Evolutionary conservation across 2,113 vertebrate species (phyloP), one percentile per base, ranked within the genome.

Genomic region (Phalacrocorax aristotelis): DNA sequence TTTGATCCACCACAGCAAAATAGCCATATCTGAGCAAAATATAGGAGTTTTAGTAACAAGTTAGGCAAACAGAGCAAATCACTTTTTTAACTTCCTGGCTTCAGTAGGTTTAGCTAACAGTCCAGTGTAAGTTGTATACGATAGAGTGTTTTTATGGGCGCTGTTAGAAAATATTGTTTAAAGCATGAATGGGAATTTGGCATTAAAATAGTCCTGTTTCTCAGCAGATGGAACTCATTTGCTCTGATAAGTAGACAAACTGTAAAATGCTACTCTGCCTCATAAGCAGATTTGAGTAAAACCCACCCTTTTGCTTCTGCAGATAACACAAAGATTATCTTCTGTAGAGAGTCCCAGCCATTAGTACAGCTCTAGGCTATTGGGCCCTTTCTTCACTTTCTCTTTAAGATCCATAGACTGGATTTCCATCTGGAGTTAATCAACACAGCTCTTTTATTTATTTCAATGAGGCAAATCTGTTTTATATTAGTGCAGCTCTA

Each of bases 221-320:
- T 87, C 68, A 82, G 81, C 89, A 95, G 74, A 95, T 90, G 84
- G 87, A 76, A 65, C 62, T 91, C 34, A 86, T 91, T 93, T 94
- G 46, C 60, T 92, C 83, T 89, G 83, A 20, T 92, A 91, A 96
- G 83, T 30, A 93, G 80, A 52, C 61, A 82, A 91, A 96, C 55
- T 97, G 78, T 58, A 88, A 94, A 95, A 80, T 91, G 83, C 78
- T 89, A 66, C 88, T 93, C 62, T 87, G 78, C 90, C 87, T 87
- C 61, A 51, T 71, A 83, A 89, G 74, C 54, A 95, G 72, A 91
- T 94, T 95, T 91, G 70, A 58, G 82, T n/a, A 36, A 83, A 77
- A 78, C 60, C 74, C 69, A 79, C 49, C 70, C 66, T 80, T 94
- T 95, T 93, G 21, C 76, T 95, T 69, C 69, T 89, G 68, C 46